Base-by-base conservation (phyloP, 2,113 vertebrate species). In the Siniperca knerii region DNA sequence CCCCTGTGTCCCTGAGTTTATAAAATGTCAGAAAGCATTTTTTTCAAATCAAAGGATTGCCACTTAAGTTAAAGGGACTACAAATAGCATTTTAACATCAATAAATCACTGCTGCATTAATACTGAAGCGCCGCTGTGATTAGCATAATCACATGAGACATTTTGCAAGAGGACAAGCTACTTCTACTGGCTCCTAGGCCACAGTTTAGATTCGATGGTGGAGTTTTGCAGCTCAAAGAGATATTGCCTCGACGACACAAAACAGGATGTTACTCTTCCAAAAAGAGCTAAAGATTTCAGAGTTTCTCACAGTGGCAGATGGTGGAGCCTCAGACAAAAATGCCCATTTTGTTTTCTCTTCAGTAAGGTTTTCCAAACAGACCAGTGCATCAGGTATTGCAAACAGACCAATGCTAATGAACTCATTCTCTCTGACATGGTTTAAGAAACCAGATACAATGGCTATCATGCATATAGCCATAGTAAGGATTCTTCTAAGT, bases 61-160 rank as follows among this genome's bases (percentile, higher is more conserved):
- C 71, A 68, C 48, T 84, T 80, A 16, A 77, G 29, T n/a, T 62
- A 50, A 82, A 85, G 35, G 10, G 57, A 66, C 75, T 67, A 52
- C 50, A 79, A 86, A 88, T 75, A 81, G 69, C 46, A 58, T 81
- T 78, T 71, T 75, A 55, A 55, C 79, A 82, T 87, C 77, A 87
- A 85, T 88, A 87, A 91, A 87, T 84, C 75, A 90, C 6, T 1
- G 8, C 54, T 0, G 40, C 84, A 83, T 88, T 83, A 88, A 86
- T 40, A 69, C 29, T 72, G 18, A 57, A 75, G 50, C 15, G 8
- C 0, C 0, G 33, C 77, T 79, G 65, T 71, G 64, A 88, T 88
- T 87, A 67, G 11, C 71, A 77, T 54, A 75, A 87, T 70, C 58
- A 72, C 52, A 11, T 54, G 75, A 72, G 66, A 77, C 61, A 37